phyloP scores from a whole-genome alignment of 2,797 vertebrate genomes.

The Hemitrygon akajei region DNA sequence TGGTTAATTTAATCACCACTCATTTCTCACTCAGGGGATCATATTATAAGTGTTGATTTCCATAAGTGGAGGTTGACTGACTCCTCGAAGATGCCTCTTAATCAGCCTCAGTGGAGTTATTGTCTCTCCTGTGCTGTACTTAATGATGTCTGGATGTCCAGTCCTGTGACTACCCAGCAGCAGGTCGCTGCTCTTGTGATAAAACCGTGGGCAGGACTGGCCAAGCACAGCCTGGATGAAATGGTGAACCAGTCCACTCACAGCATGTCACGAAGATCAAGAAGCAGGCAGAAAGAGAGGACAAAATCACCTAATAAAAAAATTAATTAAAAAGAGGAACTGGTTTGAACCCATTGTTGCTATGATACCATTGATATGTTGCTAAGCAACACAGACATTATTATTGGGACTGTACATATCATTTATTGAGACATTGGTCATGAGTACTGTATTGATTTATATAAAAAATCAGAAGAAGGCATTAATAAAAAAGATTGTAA shows the following conservation, averaged over 20 bases:
- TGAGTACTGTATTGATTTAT: not conserved
- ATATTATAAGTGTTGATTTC: not conserved
- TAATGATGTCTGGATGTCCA: not conserved
- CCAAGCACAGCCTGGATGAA: not conserved
- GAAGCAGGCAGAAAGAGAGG: not conserved
- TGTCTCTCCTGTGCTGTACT: not conserved
- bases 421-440: not conserved
- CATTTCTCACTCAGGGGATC: not conserved
- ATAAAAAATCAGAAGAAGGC: not conserved
- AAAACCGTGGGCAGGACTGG: not conserved
- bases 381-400: conserved; percentile 6
- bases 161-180: not conserved
- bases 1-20: not conserved
- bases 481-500: not conserved
- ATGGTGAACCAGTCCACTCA: not conserved
- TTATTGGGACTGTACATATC: not conserved
- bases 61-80: not conserved
- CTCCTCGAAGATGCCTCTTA: not conserved
- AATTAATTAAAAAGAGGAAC: conserved; percentile 21
- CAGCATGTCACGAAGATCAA: not conserved
- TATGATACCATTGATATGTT: not conserved
- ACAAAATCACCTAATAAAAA: conserved; percentile 15
- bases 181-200: not conserved
- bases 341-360: conserved; percentile 29
- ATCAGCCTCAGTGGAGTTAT: not conserved